Conservation (phyloP, 2,888 invertebrate genomes). For the Magallana nippona region DNA sequence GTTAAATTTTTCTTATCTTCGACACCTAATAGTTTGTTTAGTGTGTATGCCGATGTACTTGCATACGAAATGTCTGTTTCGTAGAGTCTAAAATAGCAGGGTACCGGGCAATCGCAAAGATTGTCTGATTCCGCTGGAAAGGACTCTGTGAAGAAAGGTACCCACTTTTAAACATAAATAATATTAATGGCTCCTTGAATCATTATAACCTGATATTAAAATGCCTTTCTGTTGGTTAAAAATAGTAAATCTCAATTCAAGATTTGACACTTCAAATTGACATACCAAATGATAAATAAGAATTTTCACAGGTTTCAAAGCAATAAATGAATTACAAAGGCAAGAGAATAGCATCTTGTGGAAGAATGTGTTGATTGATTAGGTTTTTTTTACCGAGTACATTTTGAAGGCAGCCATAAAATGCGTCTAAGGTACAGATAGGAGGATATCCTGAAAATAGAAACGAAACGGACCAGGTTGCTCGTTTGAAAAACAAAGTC, state of each 20-base stretch:
- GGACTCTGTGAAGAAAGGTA: constrained; percentile 21
- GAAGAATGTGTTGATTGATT: no score
- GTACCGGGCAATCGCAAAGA: constrained; percentile 65
- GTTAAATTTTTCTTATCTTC: constrained; percentile 48
- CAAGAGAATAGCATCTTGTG: no score
- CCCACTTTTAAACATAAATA: background rate
- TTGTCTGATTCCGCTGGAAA: constrained; percentile 35
- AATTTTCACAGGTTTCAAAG: no score
- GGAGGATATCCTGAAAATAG: constrained; percentile 30
- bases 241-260: no score
- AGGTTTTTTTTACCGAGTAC: constrained; percentile 37
- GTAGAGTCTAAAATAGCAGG: constrained; percentile 63
- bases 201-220: background rate
- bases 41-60: constrained; percentile 61
- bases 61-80: constrained; percentile 68
- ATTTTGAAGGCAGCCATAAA: constrained; percentile 38
- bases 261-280: no score
- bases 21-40: constrained; percentile 56
- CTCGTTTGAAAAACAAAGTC: no score
- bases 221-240: no score
- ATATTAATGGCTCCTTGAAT: background rate
- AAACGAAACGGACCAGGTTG: background rate
- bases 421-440: constrained; percentile 41
- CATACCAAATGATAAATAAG: no score
- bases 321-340: no score